phyloP scores from a whole-genome alignment of 2,888 invertebrate genomes.

The Ditula angustiorana region DNA sequence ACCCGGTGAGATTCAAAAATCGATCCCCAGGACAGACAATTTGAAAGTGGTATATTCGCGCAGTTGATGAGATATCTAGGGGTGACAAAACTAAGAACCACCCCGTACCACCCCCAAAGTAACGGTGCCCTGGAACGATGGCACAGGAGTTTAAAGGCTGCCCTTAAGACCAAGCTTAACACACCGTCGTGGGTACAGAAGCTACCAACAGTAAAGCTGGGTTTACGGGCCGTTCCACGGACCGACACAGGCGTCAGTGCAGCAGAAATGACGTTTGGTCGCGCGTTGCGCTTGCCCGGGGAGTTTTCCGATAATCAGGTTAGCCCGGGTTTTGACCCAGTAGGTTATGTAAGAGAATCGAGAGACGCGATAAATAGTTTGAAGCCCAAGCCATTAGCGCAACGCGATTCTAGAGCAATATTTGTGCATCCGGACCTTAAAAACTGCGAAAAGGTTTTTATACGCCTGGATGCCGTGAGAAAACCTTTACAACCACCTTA shows the following conservation, averaged over 20 bases:
- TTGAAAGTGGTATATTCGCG: background rate
- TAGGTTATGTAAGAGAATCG: background rate
- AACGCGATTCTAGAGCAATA: constrained; percentile 1
- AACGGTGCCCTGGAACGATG: background rate
- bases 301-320: background rate
- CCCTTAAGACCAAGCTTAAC: background rate
- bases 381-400: background rate
- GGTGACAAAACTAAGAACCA: background rate
- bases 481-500: constrained; percentile 3
- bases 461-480: background rate
- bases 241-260: background rate
- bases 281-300: background rate
- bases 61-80: background rate
- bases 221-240: background rate
- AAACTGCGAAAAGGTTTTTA: background rate
- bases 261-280: too few species aligned
- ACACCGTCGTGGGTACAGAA: background rate
- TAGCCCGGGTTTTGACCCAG: background rate
- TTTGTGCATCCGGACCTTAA: constrained; percentile 4
- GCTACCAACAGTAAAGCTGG: background rate
- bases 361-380: background rate
- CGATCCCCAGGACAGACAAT: background rate
- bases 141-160: background rate
- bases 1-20: too few species aligned
- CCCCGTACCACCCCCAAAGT: constrained; percentile 1